Evolutionary conservation across 2,888 invertebrate genomes (phyloP).

Genomic region (Stegophylla sp.): DNA sequence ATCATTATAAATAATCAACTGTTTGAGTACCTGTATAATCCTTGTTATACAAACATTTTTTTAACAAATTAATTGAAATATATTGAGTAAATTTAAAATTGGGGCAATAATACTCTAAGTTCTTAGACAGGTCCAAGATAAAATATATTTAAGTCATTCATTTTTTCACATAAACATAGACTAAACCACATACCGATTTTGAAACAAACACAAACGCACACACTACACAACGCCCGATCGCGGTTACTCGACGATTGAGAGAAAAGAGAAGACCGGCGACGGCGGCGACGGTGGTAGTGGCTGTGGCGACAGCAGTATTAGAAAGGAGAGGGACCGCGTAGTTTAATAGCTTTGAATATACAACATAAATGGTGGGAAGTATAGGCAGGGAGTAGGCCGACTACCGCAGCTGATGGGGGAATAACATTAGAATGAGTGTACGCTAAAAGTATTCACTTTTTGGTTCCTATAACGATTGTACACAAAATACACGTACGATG

Average conservation of each 20-base stretch:
- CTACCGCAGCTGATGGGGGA: slow-evolving; percentile 34
- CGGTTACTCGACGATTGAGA: slow-evolving; percentile 55
- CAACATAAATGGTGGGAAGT: slow-evolving; percentile 22
- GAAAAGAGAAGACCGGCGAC: neutral
- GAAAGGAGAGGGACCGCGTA: slow-evolving; percentile 12
- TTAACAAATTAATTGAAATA: neutral
- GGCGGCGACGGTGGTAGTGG: neutral
- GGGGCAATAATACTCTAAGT: neutral
- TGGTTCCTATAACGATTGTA: slow-evolving; percentile 27
- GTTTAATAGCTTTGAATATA: slow-evolving; percentile 56
- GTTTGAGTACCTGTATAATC: neutral
- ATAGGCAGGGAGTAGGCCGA: slow-evolving; percentile 16
- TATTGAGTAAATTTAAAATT: neutral
- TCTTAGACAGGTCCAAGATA: slow-evolving; percentile 1
- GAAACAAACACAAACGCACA: slow-evolving; percentile 19
- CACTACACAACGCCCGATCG: slow-evolving; percentile 21
- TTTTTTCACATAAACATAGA: neutral
- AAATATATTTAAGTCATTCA: neutral
- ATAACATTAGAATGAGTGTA: slow-evolving; percentile 57
- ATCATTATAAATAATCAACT: neutral
- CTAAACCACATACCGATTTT: slow-evolving; percentile 51
- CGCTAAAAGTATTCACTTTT: slow-evolving; percentile 53
- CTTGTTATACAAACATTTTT: neutral
- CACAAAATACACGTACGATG: neutral
- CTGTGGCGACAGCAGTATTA: slow-evolving; percentile 1